Conservation (phyloP, 2,888 invertebrate species). For the Hofmannophila pseudospretella region DNA sequence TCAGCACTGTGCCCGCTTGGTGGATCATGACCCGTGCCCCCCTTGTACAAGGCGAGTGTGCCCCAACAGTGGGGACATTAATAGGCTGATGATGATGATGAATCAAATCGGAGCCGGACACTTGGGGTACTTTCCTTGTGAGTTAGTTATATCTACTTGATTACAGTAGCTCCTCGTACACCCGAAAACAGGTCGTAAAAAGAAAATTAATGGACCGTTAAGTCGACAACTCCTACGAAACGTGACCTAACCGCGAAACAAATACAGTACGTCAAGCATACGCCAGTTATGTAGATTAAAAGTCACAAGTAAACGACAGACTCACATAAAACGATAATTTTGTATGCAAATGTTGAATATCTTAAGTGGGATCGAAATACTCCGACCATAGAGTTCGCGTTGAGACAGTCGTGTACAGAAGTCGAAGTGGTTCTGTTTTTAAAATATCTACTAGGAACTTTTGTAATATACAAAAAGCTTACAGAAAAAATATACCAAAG, state of each 20-base stretch:
- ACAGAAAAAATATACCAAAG: too few relatives aligned
- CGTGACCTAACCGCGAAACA: constrained; percentile 32
- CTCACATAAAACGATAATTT: constrained; percentile 50
- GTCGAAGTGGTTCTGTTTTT: constrained; percentile 12
- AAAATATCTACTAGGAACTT: too few relatives aligned
- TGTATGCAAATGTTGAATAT: constrained; percentile 64
- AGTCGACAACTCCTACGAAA: constrained; percentile 18
- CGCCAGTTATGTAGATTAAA: constrained; percentile 23
- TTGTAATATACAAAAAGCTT: too few relatives aligned
- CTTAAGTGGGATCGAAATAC: constrained; percentile 66
- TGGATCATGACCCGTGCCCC: too few relatives aligned
- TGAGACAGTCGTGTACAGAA: constrained; percentile 31
- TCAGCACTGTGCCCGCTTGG: too few relatives aligned
- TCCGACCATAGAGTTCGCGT: constrained; percentile 30
- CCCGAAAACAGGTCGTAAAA: constrained; percentile 23
- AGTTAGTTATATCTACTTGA: too few relatives aligned
- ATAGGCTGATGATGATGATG: too few relatives aligned
- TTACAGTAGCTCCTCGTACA: background rate
- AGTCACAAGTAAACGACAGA: constrained; percentile 26
- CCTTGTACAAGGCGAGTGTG: too few relatives aligned
- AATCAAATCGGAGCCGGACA: too few relatives aligned
- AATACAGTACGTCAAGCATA: constrained; percentile 32
- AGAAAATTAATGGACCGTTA: constrained; percentile 43
- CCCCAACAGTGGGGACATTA: too few relatives aligned
- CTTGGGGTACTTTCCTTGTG: too few relatives aligned